Conservation (phyloP, 2,797 vertebrate genomes). For the Bradypus variegatus region DNA sequence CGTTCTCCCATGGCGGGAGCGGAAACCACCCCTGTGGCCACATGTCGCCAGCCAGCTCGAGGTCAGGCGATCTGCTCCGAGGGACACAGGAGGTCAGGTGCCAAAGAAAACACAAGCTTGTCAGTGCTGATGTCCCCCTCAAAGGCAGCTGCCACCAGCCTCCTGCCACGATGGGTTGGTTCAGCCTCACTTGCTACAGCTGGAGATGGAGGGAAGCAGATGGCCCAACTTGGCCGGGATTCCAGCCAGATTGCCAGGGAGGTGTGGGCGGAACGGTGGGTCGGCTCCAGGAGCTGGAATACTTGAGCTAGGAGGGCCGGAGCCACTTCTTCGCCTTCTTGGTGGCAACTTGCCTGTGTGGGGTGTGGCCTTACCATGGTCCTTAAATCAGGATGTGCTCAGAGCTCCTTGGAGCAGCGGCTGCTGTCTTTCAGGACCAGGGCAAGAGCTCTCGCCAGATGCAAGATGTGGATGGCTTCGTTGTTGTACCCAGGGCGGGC, state of each 20-base stretch:
- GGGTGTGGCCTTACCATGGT: neutral
- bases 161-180: neutral
- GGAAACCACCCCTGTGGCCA: neutral
- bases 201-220: slow-evolving; percentile 60
- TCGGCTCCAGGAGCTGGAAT: neutral
- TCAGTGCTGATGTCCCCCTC: slow-evolving; percentile 9
- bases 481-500: neutral
- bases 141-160: slow-evolving; percentile 21
- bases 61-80: neutral
- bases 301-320: neutral
- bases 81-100: neutral
- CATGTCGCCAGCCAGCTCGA: rapidly evolving
- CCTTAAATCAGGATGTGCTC: neutral
- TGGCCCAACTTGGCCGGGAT: slow-evolving; percentile 62
- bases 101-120: slow-evolving; percentile 18
- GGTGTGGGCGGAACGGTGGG: slow-evolving; percentile 40
- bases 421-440: neutral
- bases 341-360: neutral
- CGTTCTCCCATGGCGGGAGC: neutral
- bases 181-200: slow-evolving; percentile 35
- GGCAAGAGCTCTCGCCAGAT: neutral
- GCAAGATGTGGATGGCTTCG: neutral
- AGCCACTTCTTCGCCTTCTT: neutral
- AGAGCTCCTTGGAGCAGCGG: neutral
- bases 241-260: slow-evolving; percentile 61